Evolutionary conservation across 2,888 invertebrate genomes (phyloP), one percentile per base, ranked within the genome.

Genomic region (Myathropa florea): DNA sequence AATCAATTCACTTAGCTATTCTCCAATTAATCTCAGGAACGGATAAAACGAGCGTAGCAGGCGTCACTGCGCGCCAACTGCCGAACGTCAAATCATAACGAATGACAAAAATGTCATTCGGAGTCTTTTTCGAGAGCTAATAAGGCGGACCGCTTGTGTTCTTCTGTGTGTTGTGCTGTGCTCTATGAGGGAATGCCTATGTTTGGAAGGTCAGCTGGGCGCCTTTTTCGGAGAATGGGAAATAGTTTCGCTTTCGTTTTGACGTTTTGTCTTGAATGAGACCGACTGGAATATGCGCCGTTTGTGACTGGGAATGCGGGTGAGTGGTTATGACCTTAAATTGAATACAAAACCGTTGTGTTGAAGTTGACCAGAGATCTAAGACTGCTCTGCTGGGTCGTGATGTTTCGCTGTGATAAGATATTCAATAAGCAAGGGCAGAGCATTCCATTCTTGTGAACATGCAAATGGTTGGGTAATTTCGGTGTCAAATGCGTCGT

Each of bases 71-170:
- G 59, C 61, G 1, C 57, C 75, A 81, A 71, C 77, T 81, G 81
- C 75, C 78, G 78, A 46, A 68, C 73, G 82, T 75, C 86, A 82
- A 78, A 86, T 86, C 78, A 86, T 86, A 86, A 77, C 71, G 71
- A 67, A 75, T 79, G 78, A 86, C 78, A 82, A 73, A 61, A 82
- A 81, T 71, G 73, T 60, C 70, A 26, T 71, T 70, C 70, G 75
- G 33, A 55, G 18, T 46, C 46, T 53, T 39, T 78, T 75, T 46
- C 65, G 46, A 28, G 24, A 57, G 39, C 57, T 67, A 73, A 70
- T 70, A 73, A 83, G 67, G 39, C 26, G 39, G 61, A 61, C 46
- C 18, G 46, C n/a, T 7, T 46, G 33, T 33, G 9, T n/a, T n/a
- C n/a, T n/a, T n/a, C 33, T 4, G 60, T 76, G 75, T 36, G 73